Base-by-base conservation (phyloP, 1,140 invertebrate genomes). In the Sesamia nonagrioides region DNA sequence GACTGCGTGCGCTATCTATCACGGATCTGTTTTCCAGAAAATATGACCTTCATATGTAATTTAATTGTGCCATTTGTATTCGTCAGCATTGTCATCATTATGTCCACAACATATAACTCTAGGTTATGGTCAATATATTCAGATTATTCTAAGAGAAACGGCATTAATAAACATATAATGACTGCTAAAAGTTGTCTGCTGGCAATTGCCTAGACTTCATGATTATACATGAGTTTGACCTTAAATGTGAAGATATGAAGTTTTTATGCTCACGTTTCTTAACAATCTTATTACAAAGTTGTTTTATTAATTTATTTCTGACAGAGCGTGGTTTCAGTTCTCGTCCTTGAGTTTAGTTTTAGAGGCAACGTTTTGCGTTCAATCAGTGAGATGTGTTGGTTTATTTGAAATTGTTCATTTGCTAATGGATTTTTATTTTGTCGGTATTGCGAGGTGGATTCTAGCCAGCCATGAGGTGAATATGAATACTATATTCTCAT, bases 81-180 rank as follows among this genome's bases (percentile, higher is more conserved):
- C 54, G 5, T 58, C 54, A 27, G 54, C 17, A 56, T 56, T n/a
- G 21, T 13, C 13, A 56, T 13, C 13, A 11, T 58, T 33, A 58
- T 58, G 27, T 33, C 13, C 7, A 27, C 54, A 33, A 6, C 11
- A 58, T 15, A 54, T 58, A 33, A 13, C 27, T 27, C 9, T 58
- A 15, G 54, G 54, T 58, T 58, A 58, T 33, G 54, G 54, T 33
- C 54, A 58, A 33, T 27, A 58, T 58, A 58, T 58, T 58, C 54
- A 58, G 54, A 33, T 58, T 58, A 58, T 58, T 9, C 21, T 15
- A 0, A 58, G 33, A 63, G 33, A 63, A 63, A 40, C 6, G 15
- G 8, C 60, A 35, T 6, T 40, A 13, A 63, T 63, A 40, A 58
- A 63, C 15, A 17, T 8, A 63, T 63, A 63, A 63, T 63, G 37